phyloP scores from a whole-genome alignment of 2,113 vertebrate species.

The Oncorhynchus keta region DNA sequence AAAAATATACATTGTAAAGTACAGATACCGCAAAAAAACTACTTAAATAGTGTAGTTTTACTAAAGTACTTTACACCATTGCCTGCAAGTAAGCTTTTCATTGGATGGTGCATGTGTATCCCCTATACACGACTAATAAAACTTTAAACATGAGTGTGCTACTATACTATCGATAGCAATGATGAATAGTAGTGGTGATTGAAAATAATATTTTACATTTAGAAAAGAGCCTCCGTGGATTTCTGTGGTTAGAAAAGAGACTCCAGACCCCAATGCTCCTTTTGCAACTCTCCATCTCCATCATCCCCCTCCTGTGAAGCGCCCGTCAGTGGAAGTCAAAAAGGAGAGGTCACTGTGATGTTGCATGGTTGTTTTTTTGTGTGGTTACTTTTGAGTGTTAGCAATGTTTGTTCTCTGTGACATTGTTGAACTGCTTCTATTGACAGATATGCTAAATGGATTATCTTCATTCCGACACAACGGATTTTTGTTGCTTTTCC shows the following conservation, averaged over 20 bases:
- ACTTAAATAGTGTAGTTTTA: no score
- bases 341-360: slow-evolving; percentile 61
- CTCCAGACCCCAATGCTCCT: slow-evolving; percentile 68
- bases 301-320: slow-evolving; percentile 59
- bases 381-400: neutral
- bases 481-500: slow-evolving; percentile 3
- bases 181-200: slow-evolving; percentile 6
- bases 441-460: no score
- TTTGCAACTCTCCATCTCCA: slow-evolving; percentile 71
- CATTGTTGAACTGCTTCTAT: neutral
- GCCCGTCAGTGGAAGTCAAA: slow-evolving; percentile 49
- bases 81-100: no score
- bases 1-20: no score
- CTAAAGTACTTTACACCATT: no score
- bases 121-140: no score
- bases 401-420: slow-evolving; percentile 13
- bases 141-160: no score
- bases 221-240: slow-evolving; percentile 54
- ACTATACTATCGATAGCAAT: no score
- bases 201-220: slow-evolving; percentile 43
- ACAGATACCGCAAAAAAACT: no score
- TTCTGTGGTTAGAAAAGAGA: slow-evolving; percentile 24
- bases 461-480: no score
- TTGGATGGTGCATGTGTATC: no score
- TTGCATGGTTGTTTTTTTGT: neutral